A percentile compares a stretch with the other conserved stretches of the same genome.
Conservation (phyloP, 2,888 invertebrate genomes). For the Salpingus planirostris region DNA sequence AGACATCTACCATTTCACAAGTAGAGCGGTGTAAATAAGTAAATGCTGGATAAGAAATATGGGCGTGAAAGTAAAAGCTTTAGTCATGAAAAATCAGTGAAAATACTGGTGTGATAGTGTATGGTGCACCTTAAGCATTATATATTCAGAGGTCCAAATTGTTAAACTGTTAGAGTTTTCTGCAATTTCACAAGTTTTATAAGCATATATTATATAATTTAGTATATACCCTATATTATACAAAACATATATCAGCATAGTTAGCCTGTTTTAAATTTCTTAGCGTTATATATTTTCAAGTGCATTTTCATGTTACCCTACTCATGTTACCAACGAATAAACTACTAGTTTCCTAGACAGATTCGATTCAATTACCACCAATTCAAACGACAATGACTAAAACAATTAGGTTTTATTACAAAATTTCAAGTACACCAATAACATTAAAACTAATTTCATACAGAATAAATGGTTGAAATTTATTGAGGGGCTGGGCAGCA, state of each 20-base stretch:
- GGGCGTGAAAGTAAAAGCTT: conserved; percentile 13
- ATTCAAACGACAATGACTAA: too few species aligned
- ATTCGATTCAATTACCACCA: too few species aligned
- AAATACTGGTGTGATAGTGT: conserved; percentile 41
- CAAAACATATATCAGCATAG: conserved; percentile 37
- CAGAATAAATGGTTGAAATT: too few species aligned
- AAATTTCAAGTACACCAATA: too few species aligned
- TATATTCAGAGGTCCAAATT: conserved; percentile 43
- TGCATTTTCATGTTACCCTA: conserved; percentile 42
- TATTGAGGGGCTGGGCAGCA: too few species aligned
- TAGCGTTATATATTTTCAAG: conserved; percentile 40
- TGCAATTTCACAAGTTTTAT: conserved; percentile 45
- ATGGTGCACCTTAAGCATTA: conserved; percentile 40
- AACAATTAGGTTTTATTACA: too few species aligned
- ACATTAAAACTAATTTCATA: too few species aligned
- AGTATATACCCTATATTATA: conserved; percentile 37
- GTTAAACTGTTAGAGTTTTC: conserved; percentile 43
- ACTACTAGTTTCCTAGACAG: conserved; percentile 41
- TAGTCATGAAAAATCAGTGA: conserved; percentile 26
- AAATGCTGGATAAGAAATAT: conserved; percentile 14
- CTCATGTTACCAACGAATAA: conserved; percentile 43
- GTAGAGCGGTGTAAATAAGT: background rate
- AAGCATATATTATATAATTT: conserved; percentile 39
- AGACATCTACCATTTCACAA: conserved; percentile 1
- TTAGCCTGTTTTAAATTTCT: conserved; percentile 39